Base-by-base conservation (phyloP, 2,113 vertebrate genomes). In the Nerophis lumbriciformis region DNA sequence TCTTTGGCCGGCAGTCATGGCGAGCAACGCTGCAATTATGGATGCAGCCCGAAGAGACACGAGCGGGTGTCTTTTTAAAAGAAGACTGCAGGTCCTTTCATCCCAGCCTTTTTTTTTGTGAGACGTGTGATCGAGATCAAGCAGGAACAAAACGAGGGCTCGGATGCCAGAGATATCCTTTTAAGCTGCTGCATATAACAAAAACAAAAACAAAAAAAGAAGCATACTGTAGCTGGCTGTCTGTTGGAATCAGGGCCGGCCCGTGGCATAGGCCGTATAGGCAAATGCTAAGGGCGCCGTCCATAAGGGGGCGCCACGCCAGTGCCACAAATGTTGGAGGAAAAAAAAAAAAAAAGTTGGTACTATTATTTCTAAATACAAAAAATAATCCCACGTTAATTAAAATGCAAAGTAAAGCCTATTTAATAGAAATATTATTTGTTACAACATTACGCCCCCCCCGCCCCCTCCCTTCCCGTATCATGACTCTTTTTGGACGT, bases 11-110 rank as follows among this genome's bases (percentile, higher is more conserved):
- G 73, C 56, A 62, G 74, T 66, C 57, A 48, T 65, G 59, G 51
- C 54, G 16, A 59, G 68, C 62, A 52, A 12, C 38, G 66, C 72
- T 76, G 70, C 78, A 82, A 81, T 82, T 81, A 83, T 63, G 79
- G 75, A 64, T n/a, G 14, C 63, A 68, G 72, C 63, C 79, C 72
- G 51, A 60, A 35, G 75, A 71, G 66, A 87, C 64, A 71, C 81
- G 80, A 78, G 60, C 59, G 68, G 59, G 61, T 67, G 48, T 64
- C 59, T 69, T 14, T 28, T 3, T 3, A 1, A 62, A 64, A 78
- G 68, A 58, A 71, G 62, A 48, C 50, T 19, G 42, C 42, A 4
- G 12, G 72, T 50, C 65, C 75, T 76, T 75, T 69, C 38, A 73
- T 61, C 67, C 57, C 6, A 1, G 37, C 48, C 57, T 64, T 39